Percentiles rank a stretch among this genome's conserved stretches.
Evolutionary conservation across 2,888 invertebrate species (phyloP).

Genomic region (Scrobipalpa atriplicella): DNA sequence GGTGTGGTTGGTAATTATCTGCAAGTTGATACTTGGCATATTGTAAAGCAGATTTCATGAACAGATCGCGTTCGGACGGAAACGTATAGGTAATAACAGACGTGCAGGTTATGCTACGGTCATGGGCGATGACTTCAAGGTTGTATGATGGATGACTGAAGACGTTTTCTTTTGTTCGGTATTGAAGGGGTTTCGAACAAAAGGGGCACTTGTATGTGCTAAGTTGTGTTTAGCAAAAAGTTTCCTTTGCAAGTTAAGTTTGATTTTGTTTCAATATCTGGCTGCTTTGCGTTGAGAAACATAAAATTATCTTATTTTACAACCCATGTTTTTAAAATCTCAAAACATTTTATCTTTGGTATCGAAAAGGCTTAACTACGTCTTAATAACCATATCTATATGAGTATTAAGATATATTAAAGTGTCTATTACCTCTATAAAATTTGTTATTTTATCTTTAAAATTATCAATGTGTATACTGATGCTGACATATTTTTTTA

Average conservation of each 20-base stretch:
- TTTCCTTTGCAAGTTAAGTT: neutral
- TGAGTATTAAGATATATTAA: slow-evolving; percentile 15
- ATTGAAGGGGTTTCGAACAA: slow-evolving; percentile 4
- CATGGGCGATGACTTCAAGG: slow-evolving; percentile 26
- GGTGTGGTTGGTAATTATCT: neutral
- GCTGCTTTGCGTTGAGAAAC: neutral
- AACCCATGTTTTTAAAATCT: neutral
- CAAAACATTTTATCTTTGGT: slow-evolving; percentile 8
- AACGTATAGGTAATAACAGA: slow-evolving; percentile 39
- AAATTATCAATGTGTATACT: slow-evolving; percentile 24
- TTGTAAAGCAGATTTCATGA: slow-evolving; percentile 50
- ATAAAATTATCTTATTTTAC: neutral
- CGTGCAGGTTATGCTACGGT: slow-evolving; percentile 26
- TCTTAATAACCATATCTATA: slow-evolving; percentile 1
- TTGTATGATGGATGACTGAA: slow-evolving; percentile 23
- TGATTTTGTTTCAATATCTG: neutral
- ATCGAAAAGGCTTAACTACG: slow-evolving; percentile 12
- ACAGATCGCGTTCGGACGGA: slow-evolving; percentile 60
- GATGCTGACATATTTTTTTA: slow-evolving; percentile 29
- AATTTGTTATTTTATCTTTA: slow-evolving; percentile 22
- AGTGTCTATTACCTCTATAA: slow-evolving; percentile 21
- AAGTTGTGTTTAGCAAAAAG: neutral
- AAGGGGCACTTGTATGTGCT: neutral
- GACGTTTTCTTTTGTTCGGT: slow-evolving; percentile 5
- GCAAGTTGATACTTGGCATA: neutral